Evolutionary conservation across 2,797 vertebrate species (phyloP), one percentile per base, ranked within the genome.

Genomic region (Phrynocephalus guinanensis): DNA sequence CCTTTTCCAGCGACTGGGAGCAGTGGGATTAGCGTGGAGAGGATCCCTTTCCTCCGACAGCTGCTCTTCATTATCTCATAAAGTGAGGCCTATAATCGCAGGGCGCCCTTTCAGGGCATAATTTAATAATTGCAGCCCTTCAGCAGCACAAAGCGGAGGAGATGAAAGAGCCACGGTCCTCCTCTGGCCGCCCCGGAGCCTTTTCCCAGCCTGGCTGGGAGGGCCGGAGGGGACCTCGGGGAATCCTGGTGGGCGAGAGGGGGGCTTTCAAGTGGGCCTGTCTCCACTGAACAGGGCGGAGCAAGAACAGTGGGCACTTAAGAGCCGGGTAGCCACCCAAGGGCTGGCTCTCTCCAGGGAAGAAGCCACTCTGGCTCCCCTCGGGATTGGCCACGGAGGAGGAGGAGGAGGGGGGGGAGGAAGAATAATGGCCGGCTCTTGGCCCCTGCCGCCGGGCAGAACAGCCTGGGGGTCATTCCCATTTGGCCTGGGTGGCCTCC

Each of bases 41-140:
- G 87, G 83, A 68, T 82, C 91, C 90, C 89, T 92, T 56, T 94
- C 91, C 93, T 72, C 90, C 90, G 88, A 33, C 94, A 95, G 94
- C 92, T 94, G 93, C 84, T 95, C 89, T 93, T 95, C 93, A 93
- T 95, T 95, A 95, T 94, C 94, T 95, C 89, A 91, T 94, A 93
- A 95, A 94, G 89, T 0, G 1, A 90, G 91, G 91, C 92, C 91
- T 93, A 71, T 80, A 87, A 91, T 90, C 91, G 91, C 95, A 90
- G 93, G 0, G 72, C 91, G 85, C 88, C 93, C 91, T 95, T 92
- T 93, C 93, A 94, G 87, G 71, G 82, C 95, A 90, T 92, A 94
- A 95, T 92, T 93, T 93, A 95, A 93, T 96, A 92, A 94, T 93
- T 93, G 88, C 87, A 91, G 85, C 84, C 89, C 85, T 95, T 93